phyloP scores from a whole-genome alignment of 2,888 invertebrate genomes.

The Cosmia pyralina region DNA sequence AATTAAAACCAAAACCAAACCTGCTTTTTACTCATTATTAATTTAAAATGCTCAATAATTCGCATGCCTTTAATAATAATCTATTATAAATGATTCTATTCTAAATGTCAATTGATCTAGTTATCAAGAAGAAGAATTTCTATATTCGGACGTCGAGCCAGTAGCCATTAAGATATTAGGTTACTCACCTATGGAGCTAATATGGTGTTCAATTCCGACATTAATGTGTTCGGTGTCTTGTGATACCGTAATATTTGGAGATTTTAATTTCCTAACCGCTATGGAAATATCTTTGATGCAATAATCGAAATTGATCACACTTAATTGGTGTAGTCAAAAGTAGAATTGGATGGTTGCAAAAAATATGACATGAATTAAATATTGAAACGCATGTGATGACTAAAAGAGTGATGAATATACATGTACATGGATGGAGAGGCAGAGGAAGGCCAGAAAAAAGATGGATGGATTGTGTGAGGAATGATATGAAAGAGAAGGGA shows the following conservation, averaged over 20 bases:
- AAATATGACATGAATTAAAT: not conserved
- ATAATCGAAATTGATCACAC: slow-evolving; percentile 3
- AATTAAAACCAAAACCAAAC: not conserved
- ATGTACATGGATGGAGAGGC: no score
- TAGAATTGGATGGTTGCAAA: not conserved
- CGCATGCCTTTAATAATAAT: slow-evolving; percentile 22
- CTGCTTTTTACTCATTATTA: slow-evolving; percentile 20
- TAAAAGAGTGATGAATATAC: no score
- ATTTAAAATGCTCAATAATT: slow-evolving; percentile 14
- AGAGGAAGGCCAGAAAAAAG: no score
- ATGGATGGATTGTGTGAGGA: no score
- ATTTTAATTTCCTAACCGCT: slow-evolving; percentile 25
- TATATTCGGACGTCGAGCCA: slow-evolving; percentile 19
- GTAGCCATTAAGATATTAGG: slow-evolving; percentile 52
- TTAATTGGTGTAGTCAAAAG: not conserved
- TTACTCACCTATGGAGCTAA: slow-evolving; percentile 48
- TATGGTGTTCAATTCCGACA: slow-evolving; percentile 35
- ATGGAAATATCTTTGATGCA: slow-evolving; percentile 14
- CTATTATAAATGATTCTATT: slow-evolving; percentile 24
- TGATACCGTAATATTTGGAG: slow-evolving; percentile 46
- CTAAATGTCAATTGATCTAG: slow-evolving; percentile 59
- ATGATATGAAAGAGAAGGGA: no score
- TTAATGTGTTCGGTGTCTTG: slow-evolving; percentile 44
- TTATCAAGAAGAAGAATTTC: slow-evolving; percentile 35
- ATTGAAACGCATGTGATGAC: no score